Conservation (phyloP, 2,797 vertebrate species). For the Fistularia tabacaria region DNA sequence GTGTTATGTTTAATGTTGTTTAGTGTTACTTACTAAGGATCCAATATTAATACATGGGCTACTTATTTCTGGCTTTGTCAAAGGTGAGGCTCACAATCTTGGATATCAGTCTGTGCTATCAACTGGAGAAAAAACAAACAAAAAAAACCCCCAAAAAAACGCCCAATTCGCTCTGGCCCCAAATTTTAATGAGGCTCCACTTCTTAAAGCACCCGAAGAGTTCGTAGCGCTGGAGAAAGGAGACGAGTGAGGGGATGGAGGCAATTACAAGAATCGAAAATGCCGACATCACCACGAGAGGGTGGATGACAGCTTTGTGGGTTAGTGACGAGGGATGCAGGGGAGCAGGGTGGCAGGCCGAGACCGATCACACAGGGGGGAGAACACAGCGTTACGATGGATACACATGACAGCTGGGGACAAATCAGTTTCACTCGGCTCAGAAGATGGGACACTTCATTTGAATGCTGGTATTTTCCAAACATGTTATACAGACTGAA, state of each 20-base stretch:
- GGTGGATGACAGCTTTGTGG: not conserved
- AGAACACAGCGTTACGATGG: not conserved
- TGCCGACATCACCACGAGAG: constrained; percentile 10
- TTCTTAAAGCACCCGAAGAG: not conserved
- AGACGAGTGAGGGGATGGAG: constrained; percentile 13
- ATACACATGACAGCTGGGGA: constrained; percentile 14
- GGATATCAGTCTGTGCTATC: too few relatives aligned
- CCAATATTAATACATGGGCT: too few relatives aligned
- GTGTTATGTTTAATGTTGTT: too few relatives aligned
- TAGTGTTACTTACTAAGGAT: too few relatives aligned
- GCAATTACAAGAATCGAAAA: constrained; percentile 4
- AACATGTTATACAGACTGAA: not conserved
- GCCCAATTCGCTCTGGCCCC: too few relatives aligned
- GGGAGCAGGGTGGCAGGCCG: constrained; percentile 9
- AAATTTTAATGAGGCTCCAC: too few relatives aligned
- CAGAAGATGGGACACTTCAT: not conserved
- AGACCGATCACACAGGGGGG: constrained; percentile 16
- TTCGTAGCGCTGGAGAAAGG: not conserved
- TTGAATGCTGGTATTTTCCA: too few relatives aligned
- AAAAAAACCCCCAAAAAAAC: too few relatives aligned
- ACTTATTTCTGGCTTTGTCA: too few relatives aligned
- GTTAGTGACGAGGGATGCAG: constrained; percentile 38
- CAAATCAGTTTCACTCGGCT: constrained; percentile 23
- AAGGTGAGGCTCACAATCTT: too few relatives aligned
- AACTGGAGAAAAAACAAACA: too few relatives aligned